Evolutionary conservation across 2,888 invertebrate species (phyloP), one percentile per base, ranked within the genome.

Genomic region (Ischnus inquisitorius): DNA sequence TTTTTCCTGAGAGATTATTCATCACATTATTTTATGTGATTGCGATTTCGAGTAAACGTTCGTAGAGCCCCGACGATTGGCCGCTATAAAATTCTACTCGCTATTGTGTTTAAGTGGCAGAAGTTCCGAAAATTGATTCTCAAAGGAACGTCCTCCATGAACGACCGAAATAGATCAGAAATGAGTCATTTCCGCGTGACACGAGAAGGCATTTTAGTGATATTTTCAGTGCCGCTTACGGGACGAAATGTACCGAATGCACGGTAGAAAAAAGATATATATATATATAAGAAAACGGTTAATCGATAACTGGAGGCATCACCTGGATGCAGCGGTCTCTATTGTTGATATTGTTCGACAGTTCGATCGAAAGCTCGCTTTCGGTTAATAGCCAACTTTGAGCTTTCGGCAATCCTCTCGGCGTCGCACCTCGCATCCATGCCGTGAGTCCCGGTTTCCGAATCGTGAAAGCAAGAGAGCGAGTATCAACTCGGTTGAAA

Each of bases 311-410:
- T 51, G 16, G 41, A 74, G 68, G 48, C 43, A 43, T 43, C 12
- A 43, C 54, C 46, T 8, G 68, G 74, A 28, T 34, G 68, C 16
- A 69, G 74, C 34, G 46, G 25, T 41, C 28, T 28, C n/a, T 54
- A 68, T 72, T 77, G 79, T 79, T 72, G 57, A 80, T 77, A 77
- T 60, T 41, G 68, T 78, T 69, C 39, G 57, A 74, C 77, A 77
- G 72, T 79, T 72, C 67, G 79, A 80, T 79, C 57, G 79, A 65
- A 54, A 68, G 22, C 10, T 34, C 54, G 77, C 68, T 81, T 67
- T 48, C 64, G 64, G 57, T 46, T 65, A 60, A 80, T 72, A 19
- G 80, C 19, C 43, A 43, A 72, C 14, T 72, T 72, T 57, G 68
- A 46, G 69, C 14, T 64, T 51, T 62, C 28, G 14, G 19, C 43